phyloP scores from a whole-genome alignment of 2,888 invertebrate species.

The Tinea pellionella region DNA sequence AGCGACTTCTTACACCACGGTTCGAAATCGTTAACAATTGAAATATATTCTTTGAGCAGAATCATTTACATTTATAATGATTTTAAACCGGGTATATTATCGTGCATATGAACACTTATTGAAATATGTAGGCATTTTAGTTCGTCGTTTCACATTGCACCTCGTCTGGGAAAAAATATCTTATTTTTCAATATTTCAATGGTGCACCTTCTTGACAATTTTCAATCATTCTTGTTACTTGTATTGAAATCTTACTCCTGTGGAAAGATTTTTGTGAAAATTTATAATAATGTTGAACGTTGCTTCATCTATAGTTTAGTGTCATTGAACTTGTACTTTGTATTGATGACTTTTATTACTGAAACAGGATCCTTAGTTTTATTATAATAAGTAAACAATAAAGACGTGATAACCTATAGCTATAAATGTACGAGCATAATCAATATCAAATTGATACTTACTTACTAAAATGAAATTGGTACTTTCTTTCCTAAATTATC shows the following conservation, averaged over 20 bases:
- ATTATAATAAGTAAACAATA: too few species aligned
- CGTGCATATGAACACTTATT: neutral
- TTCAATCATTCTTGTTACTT: constrained; percentile 8
- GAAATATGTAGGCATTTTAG: neutral
- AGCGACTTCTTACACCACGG: neutral
- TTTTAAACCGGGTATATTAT: neutral
- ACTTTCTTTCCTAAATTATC: too few species aligned
- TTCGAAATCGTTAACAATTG: neutral
- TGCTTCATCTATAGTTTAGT: neutral
- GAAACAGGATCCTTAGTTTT: neutral
- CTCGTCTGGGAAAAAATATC: neutral
- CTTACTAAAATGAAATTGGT: too few species aligned
- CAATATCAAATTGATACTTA: too few species aligned
- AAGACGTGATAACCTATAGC: too few species aligned
- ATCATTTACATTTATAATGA: neutral
- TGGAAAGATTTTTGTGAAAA: neutral
- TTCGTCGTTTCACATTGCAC: neutral
- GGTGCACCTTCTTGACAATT: neutral
- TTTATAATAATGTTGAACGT: neutral
- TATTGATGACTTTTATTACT: neutral
- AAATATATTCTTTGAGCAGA: neutral
- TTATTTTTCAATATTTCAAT: constrained; percentile 7
- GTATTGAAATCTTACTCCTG: neutral
- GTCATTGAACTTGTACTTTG: neutral
- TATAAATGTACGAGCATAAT: too few species aligned